These are phyloP conservation scores for Steatornis caripensis DNA, from an alignment of 2,113 vertebrate species.

Conservation along the genomic window DNA sequence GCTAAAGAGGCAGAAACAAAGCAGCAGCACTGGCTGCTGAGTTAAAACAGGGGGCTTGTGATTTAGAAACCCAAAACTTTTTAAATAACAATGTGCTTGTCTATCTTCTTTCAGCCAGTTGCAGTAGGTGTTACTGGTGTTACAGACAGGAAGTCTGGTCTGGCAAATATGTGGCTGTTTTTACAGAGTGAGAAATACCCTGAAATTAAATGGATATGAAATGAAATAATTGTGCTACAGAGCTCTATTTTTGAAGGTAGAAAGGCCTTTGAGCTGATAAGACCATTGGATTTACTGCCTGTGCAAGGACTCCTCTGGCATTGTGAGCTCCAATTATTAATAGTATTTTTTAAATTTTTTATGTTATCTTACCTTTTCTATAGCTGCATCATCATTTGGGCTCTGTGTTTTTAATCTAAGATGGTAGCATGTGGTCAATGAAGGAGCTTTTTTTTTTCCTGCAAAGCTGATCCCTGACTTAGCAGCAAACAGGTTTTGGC, in stretches of 20 bases:
- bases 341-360: background rate
- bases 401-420: background rate
- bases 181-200: background rate
- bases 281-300: background rate
- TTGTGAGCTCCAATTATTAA: background rate
- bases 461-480: background rate
- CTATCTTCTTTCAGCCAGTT: background rate
- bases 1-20: constrained; percentile 1
- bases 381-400: background rate
- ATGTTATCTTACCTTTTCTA: background rate
- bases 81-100: background rate
- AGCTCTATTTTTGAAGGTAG: background rate
- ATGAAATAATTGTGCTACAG: background rate
- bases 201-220: background rate
- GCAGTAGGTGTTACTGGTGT: background rate
- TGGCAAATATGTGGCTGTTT: background rate
- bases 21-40: background rate
- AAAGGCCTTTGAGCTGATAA: background rate
- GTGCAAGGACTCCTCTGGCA: background rate
- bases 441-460: background rate
- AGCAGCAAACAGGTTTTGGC: background rate
- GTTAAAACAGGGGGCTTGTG: background rate
- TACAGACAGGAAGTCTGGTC: background rate
- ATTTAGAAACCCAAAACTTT: background rate
- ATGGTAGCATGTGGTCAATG: background rate